These are phyloP conservation scores for Sitobion miscanthi DNA, from an alignment of 1,140 invertebrate genomes.

Conservation along the genomic window DNA sequence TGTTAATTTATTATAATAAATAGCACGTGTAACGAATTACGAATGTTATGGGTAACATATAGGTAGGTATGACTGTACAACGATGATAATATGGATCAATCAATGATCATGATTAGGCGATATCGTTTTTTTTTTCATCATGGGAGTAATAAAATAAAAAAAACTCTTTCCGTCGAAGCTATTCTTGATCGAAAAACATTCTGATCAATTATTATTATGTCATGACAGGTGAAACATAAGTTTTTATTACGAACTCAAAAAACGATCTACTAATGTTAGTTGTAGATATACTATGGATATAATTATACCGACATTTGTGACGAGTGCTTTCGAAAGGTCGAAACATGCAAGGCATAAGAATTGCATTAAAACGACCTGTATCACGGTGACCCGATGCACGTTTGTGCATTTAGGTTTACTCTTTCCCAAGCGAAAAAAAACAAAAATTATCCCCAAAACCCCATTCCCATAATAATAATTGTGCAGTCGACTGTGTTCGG, in stretches of 20 bases:
- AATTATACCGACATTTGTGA: background rate
- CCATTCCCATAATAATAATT: background rate
- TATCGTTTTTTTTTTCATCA: background rate
- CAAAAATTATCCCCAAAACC: background rate
- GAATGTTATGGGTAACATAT: background rate
- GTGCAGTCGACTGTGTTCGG: background rate
- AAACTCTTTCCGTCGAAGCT: too few species aligned
- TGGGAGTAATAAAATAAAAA: background rate
- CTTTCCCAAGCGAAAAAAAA: background rate
- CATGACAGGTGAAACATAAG: background rate
- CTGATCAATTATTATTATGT: background rate
- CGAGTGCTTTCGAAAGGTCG: background rate
- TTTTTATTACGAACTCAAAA: background rate
- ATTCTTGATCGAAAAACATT: background rate
- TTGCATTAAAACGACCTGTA: background rate
- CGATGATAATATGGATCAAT: background rate
- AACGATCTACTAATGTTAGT: background rate
- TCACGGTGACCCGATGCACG: background rate
- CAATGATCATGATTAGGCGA: background rate
- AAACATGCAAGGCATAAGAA: background rate
- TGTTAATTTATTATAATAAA: too few species aligned
- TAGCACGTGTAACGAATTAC: background rate
- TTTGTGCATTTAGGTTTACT: background rate
- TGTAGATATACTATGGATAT: background rate
- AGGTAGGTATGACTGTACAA: too few species aligned